Conservation (phyloP, 2,113 vertebrate species). For the Alosa alosa region DNA sequence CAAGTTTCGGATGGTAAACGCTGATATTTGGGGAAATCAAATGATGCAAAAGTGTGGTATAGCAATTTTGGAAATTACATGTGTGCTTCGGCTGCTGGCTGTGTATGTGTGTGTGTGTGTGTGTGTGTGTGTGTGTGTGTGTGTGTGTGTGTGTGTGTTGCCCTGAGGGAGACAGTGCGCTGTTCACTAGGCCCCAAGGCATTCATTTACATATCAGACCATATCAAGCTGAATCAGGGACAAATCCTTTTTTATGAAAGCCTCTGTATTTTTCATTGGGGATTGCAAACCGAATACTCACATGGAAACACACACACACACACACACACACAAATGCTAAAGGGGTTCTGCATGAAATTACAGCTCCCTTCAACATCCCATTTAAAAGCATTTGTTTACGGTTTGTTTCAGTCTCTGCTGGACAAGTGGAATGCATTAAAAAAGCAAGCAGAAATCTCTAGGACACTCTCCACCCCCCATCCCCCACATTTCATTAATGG, state of each 20-base stretch:
- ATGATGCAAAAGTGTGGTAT: neutral
- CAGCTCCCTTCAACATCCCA: neutral
- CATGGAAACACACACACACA: constrained; percentile 20
- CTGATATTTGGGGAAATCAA: neutral
- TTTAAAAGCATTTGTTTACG: neutral
- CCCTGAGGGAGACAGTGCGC: neutral
- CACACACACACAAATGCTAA: neutral
- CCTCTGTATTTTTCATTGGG: neutral
- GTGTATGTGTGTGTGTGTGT: neutral
- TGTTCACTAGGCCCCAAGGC: neutral
- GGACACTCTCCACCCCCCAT: neutral
- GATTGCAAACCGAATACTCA: neutral
- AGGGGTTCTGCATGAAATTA: neutral
- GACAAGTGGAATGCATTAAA: constrained; percentile 41
- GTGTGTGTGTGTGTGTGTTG: neutral
- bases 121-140: no score
- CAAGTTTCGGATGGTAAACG: neutral
- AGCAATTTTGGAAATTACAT: neutral
- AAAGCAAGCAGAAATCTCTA: constrained; percentile 23
- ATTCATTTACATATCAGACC: constrained; percentile 8
- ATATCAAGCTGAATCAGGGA: constrained; percentile 1
- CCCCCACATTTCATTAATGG: constrained; percentile 45
- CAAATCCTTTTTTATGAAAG: constrained; percentile 11
- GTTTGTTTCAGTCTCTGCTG: constrained; percentile 33
- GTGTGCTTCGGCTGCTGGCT: neutral